Percentiles rank a stretch among this genome's conserved stretches.
Conservation (phyloP, 2,888 invertebrate species). For the Tillus elongatus region DNA sequence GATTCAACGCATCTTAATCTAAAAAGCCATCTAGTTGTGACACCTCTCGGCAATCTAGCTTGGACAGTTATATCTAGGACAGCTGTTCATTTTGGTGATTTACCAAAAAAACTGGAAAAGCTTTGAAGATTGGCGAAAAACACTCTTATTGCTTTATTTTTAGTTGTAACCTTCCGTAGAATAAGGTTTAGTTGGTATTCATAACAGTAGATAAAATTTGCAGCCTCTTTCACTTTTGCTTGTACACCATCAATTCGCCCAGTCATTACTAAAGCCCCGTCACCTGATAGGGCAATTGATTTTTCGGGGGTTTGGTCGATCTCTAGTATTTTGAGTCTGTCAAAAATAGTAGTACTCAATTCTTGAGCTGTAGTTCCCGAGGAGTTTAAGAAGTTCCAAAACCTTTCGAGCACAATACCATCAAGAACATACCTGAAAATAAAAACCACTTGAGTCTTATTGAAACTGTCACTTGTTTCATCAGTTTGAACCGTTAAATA, state of each 20-base stretch:
- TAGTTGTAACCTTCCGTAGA: constrained; percentile 10
- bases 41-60: constrained; percentile 1
- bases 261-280: constrained; percentile 24
- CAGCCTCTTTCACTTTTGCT: constrained; percentile 15
- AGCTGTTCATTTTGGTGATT: constrained; percentile 6
- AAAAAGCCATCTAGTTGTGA: constrained; percentile 14
- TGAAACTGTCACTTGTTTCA: constrained; percentile 23
- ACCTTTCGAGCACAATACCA: constrained; percentile 21
- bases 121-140: constrained; percentile 1
- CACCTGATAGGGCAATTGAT: constrained; percentile 24
- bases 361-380: constrained; percentile 15
- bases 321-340: constrained; percentile 12
- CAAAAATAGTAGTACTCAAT: constrained; percentile 15
- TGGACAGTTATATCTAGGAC: constrained; percentile 5
- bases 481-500: constrained; percentile 14
- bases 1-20: constrained; percentile 16
- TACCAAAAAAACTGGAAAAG: background rate
- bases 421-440: constrained; percentile 21
- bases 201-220: constrained; percentile 17
- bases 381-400: constrained; percentile 18
- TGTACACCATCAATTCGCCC: constrained; percentile 19
- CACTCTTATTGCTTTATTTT: background rate
- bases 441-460: constrained; percentile 18
- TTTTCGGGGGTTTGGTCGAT: constrained; percentile 14
- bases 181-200: constrained; percentile 18